These are phyloP conservation scores for Pantherophis vulpinus DNA, from an alignment of 2,797 vertebrate genomes.

Conservation along the genomic window DNA sequence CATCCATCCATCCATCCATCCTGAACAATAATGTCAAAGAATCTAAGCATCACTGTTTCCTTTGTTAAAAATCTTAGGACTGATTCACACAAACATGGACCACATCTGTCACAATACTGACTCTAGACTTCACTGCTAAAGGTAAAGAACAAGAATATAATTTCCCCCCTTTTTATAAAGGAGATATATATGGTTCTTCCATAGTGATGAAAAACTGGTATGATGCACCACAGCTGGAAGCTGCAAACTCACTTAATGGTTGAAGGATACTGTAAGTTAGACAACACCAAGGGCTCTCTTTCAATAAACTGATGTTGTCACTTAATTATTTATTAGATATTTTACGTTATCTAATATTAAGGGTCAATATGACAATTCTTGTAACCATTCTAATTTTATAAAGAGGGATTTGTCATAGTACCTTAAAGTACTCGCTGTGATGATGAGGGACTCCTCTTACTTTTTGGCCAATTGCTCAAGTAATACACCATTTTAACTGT, in stretches of 20 bases:
- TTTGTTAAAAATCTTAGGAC: not conserved
- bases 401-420: not conserved
- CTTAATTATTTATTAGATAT: not conserved
- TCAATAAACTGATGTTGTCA: not conserved
- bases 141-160: not conserved
- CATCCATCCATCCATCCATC: not conserved
- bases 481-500: conserved; percentile 56
- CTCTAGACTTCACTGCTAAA: not conserved
- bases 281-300: not conserved
- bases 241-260: not conserved
- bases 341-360: not conserved
- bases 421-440: not conserved
- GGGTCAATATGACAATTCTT: not conserved
- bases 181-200: not conserved
- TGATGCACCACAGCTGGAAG: not conserved
- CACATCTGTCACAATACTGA: not conserved
- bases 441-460: not conserved
- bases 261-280: not conserved
- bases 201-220: not conserved
- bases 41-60: not conserved
- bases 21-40: not conserved
- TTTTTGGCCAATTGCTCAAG: not conserved
- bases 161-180: not conserved
- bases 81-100: not conserved
- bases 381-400: not conserved